Evolutionary conservation across 2,888 invertebrate species (phyloP).

Genomic region (Drosophila merina): DNA sequence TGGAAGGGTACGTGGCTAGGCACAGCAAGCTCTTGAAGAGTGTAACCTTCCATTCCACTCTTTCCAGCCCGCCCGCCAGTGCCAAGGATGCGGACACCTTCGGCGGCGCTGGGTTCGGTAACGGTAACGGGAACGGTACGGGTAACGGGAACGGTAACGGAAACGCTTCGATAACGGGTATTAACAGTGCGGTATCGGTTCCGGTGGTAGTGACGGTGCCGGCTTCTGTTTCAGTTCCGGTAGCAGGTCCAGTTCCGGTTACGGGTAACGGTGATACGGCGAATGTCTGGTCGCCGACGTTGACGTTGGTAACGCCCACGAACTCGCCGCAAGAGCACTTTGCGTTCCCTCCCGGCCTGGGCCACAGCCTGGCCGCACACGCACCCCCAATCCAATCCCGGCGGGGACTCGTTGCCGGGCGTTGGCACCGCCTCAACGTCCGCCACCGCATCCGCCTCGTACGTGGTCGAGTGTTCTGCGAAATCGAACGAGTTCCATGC

Average conservation of each 20-base stretch:
- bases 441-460: constrained; percentile 46
- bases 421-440: constrained; percentile 66
- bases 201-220: constrained; percentile 26
- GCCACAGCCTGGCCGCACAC: not conserved
- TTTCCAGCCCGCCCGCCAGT: constrained; percentile 90
- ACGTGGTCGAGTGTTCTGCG: constrained; percentile 68
- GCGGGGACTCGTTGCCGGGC: constrained; percentile 62
- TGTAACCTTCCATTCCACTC: constrained; percentile 94
- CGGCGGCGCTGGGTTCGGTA: constrained; percentile 36
- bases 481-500: constrained; percentile 71
- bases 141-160: constrained; percentile 9
- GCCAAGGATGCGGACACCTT: constrained; percentile 72
- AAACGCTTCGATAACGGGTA: not conserved
- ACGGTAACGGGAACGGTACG: constrained; percentile 24
- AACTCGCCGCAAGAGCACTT: constrained; percentile 74
- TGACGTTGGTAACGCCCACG: constrained; percentile 74
- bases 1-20: constrained; percentile 94
- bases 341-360: constrained; percentile 27
- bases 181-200: constrained; percentile 20
- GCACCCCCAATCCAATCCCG: constrained; percentile 5
- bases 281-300: constrained; percentile 66
- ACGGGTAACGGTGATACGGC: constrained; percentile 4
- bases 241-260: constrained; percentile 10
- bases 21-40: constrained; percentile 95
- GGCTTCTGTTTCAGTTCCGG: not conserved